These are phyloP conservation scores for Drosophila nigricruria DNA, from an alignment of 2,888 invertebrate genomes.

Conservation along the genomic window DNA sequence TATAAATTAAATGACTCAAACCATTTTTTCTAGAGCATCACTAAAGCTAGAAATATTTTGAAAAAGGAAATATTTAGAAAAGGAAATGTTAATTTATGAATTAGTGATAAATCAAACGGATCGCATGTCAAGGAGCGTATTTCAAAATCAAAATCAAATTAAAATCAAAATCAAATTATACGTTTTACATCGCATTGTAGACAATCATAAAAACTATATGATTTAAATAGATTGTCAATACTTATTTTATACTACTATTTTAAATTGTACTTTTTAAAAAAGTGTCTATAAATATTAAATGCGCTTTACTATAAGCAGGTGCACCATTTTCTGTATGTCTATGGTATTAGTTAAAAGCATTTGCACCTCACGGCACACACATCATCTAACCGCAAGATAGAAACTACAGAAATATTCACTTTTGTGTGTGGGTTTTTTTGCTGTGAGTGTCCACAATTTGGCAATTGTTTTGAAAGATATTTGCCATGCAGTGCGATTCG, in stretches of 20 bases:
- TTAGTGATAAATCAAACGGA: not conserved
- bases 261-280: not conserved
- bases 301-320: not conserved
- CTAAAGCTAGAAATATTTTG: too few species aligned
- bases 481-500: slow-evolving; percentile 23
- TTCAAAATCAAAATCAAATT: not conserved
- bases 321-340: slow-evolving; percentile 10
- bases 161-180: too few species aligned
- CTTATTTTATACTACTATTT: not conserved
- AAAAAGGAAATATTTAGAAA: not conserved
- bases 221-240: not conserved
- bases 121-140: not conserved
- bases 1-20: not conserved
- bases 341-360: slow-evolving; percentile 23
- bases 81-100: not conserved
- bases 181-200: too few species aligned
- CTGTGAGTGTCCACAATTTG: slow-evolving; percentile 44
- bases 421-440: not conserved
- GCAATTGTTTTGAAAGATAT: slow-evolving; percentile 56
- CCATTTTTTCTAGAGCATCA: too few species aligned
- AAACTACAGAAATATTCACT: slow-evolving; percentile 34
- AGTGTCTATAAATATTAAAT: not conserved
- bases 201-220: not conserved
- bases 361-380: slow-evolving; percentile 31
- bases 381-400: slow-evolving; percentile 33